Base-by-base conservation (phyloP, 92 coral and sea anemone species). In the Porites evermanni region DNA sequence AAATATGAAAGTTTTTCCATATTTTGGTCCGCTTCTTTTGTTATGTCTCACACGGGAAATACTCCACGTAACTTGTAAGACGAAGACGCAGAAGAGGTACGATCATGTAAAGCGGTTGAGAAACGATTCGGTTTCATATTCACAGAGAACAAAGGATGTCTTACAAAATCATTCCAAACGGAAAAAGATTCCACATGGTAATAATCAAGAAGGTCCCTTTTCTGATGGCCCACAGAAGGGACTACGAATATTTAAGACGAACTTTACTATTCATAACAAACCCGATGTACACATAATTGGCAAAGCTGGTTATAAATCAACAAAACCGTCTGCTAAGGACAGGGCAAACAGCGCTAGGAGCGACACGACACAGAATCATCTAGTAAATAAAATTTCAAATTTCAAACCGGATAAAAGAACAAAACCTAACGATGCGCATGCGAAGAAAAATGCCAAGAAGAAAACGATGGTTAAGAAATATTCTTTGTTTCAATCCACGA, bases 1-100 rank as follows among this genome's bases (percentile, higher is more conserved):
- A 85, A 86, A 88, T 61, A 92, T 92, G 94, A 84, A 82, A 73
- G 87, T 78, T 84, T 89, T 58, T 72, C 76, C 70, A 67, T 83
- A 74, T 88, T 89, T 38, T 26, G 84, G 64, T 29, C 81, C 76
- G 70, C 60, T 84, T 85, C 85, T 65, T 67, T 78, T 85, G 18
- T 67, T 44, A 38, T 85, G 64, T 64, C 64, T 64, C 75, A 80
- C 68, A 53, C 88, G 64, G 10, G 23, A 61, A 21, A 32, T 73
- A 17, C 12, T 17, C 16, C 21, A 21, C 6, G 18, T 5, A 2
- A 13, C 64, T 44, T 65, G 73, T 18, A 54, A 23, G 23, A 52
- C 64, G 58, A 72, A 74, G 47, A 64, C 74, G 4, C 70, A 74
- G 19, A 51, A 14, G 23, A 61, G 54, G 24, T 20, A 52, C 17